Conservation (phyloP, 2,888 invertebrate species). For the Erynnis tages region DNA sequence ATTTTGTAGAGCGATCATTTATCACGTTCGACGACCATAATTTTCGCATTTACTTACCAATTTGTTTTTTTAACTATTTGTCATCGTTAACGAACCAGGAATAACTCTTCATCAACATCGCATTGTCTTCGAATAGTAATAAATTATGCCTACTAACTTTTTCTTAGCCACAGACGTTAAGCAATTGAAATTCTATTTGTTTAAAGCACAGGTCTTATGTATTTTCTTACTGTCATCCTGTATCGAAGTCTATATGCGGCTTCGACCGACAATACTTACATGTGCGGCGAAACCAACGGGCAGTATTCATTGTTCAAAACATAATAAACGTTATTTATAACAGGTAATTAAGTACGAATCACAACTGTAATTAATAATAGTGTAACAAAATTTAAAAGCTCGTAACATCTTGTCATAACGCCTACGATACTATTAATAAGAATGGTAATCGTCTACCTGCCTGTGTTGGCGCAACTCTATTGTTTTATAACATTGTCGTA, state of each 20-base stretch:
- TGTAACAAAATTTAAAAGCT: conserved; percentile 10
- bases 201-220: conserved; percentile 36
- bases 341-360: conserved; percentile 13
- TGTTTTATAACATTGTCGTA: conserved; percentile 35
- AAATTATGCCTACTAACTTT: conserved; percentile 41
- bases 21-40: conserved; percentile 63
- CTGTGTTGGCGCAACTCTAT: conserved; percentile 17
- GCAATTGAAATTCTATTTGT: conserved; percentile 39
- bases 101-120: conserved; percentile 40
- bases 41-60: conserved; percentile 62
- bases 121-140: conserved; percentile 42
- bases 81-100: conserved; percentile 56
- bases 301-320: conserved; percentile 1
- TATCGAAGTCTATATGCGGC: conserved; percentile 4
- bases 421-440: conserved; percentile 11
- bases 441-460: conserved; percentile 22
- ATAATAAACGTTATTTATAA: conserved; percentile 5
- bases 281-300: conserved; percentile 6
- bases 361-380: conserved; percentile 18
- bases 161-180: conserved; percentile 32
- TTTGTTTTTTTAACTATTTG: conserved; percentile 69
- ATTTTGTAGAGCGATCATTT: conserved; percentile 49
- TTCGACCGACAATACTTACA: too few species aligned
- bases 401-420: conserved; percentile 5
- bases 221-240: conserved; percentile 32